These are phyloP conservation scores for Petaurus breviceps DNA, from an alignment of 2,113 vertebrate genomes.

Conservation along the genomic window DNA sequence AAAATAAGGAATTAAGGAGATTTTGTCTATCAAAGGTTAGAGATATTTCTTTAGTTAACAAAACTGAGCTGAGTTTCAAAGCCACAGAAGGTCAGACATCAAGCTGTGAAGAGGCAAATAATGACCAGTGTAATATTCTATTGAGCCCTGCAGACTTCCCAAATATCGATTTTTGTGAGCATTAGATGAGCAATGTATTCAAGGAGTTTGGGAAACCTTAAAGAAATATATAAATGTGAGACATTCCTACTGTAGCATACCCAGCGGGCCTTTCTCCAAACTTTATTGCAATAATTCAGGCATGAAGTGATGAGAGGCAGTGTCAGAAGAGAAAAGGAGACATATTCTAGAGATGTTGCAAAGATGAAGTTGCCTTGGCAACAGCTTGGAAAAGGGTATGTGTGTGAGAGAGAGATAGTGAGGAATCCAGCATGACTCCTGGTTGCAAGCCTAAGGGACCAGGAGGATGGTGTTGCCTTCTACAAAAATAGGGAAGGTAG, in stretches of 20 bases:
- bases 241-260: neutral
- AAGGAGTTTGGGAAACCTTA: neutral
- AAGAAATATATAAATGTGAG: neutral
- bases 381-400: too few species aligned
- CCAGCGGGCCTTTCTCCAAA: neutral
- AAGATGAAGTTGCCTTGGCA: too few species aligned
- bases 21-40: neutral
- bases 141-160: neutral
- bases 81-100: neutral
- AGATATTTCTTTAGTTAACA: neutral
- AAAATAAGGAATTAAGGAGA: neutral
- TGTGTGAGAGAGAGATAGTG: too few species aligned
- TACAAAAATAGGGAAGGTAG: too few species aligned
- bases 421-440: too few species aligned
- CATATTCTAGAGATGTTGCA: too few species aligned
- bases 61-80: neutral
- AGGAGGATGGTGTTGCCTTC: too few species aligned
- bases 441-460: too few species aligned
- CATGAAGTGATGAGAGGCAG: too few species aligned
- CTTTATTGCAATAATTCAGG: neutral
- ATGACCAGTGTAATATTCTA: neutral
- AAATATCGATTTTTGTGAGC: neutral
- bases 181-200: neutral
- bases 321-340: too few species aligned
- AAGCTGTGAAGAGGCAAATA: neutral